Base-by-base conservation (phyloP, 2,797 vertebrate species). In the Phalanger gymnotis region DNA sequence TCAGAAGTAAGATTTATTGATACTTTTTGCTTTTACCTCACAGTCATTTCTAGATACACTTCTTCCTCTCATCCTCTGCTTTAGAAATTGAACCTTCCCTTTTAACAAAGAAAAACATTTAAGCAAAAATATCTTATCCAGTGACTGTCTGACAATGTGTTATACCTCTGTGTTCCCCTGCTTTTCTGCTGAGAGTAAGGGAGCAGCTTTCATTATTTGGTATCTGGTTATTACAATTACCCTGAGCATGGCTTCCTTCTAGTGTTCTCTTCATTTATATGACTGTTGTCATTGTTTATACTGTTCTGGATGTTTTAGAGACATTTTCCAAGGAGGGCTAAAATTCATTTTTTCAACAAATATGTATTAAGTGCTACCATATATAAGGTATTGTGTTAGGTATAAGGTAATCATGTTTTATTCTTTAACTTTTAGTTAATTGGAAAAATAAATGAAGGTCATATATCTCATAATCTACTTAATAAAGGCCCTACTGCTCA, bases 281-380 rank as follows among this genome's bases (percentile, higher is more conserved):
- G 47, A 51, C 40, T 87, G 73, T 51, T 2, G 9, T 51, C 9
- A 87, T 87, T 87, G 73, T 87, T 87, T 87, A 87, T 25, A 28
- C 3, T 87, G 31, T 51, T 87, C 73, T 87, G 73, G 25, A 87
- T 51, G 73, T 87, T 87, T 87, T 51, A 87, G 73, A 87, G 73
- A 87, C 40, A 87, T 51, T 87, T 87, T 51, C 40, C 73, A 87
- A 47, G 40, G 73, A 87, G 40, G 40, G 22, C 25, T 87, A 40
- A 87, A 87, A 51, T 87, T 51, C 9, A 11, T 93, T 94, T 57
- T 90, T 90, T 89, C 54, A 73, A 91, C 95, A 96, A 30, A 90
- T 92, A 55, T 91, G 34, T n/a, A 89, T 95, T 94, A 90, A 87
- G 19, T 30, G 66, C 66, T 51, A 91, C 96, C 94, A 89, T 92